Evolutionary conservation across 2,797 vertebrate species (phyloP).

Genomic region (Danio jaintianensis): DNA sequence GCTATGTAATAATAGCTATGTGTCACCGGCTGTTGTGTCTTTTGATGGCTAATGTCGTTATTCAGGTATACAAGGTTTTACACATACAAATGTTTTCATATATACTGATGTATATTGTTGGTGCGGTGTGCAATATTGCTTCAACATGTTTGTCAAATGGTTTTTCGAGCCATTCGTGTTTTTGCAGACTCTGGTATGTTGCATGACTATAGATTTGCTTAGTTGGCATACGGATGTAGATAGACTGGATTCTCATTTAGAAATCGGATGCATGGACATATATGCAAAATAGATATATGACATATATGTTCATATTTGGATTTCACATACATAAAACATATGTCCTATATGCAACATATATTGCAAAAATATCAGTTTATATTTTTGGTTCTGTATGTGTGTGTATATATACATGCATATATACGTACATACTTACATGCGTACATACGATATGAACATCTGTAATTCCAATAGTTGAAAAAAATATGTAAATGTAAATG

Average conservation of each 20-base stretch:
- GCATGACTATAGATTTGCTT: slow-evolving; percentile 12
- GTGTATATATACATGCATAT: too few relatives aligned
- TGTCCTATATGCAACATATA: too few relatives aligned
- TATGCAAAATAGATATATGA: too few relatives aligned
- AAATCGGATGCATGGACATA: too few relatives aligned
- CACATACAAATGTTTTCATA: slow-evolving; percentile 35
- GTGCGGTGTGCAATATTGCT: background rate
- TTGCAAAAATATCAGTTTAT: too few relatives aligned
- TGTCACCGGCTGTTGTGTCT: slow-evolving; percentile 25
- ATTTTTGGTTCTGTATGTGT: too few relatives aligned
- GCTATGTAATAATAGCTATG: slow-evolving; percentile 27
- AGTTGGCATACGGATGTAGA: slow-evolving; percentile 5
- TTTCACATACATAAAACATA: too few relatives aligned
- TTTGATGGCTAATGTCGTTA: slow-evolving; percentile 40
- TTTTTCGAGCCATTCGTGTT: background rate
- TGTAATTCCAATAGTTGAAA: too few relatives aligned
- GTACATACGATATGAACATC: too few relatives aligned
- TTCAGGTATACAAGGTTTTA: slow-evolving; percentile 20
- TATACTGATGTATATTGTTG: slow-evolving; percentile 19
- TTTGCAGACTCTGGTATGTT: slow-evolving; percentile 1
- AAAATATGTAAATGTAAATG: too few relatives aligned
- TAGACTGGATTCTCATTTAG: background rate
- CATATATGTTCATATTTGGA: too few relatives aligned
- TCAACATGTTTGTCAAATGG: slow-evolving; percentile 39
- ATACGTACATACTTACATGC: too few relatives aligned